Evolutionary conservation across 2,888 invertebrate genomes (phyloP), one percentile per base, ranked within the genome.

Genomic region (Sclerodermus sp.): DNA sequence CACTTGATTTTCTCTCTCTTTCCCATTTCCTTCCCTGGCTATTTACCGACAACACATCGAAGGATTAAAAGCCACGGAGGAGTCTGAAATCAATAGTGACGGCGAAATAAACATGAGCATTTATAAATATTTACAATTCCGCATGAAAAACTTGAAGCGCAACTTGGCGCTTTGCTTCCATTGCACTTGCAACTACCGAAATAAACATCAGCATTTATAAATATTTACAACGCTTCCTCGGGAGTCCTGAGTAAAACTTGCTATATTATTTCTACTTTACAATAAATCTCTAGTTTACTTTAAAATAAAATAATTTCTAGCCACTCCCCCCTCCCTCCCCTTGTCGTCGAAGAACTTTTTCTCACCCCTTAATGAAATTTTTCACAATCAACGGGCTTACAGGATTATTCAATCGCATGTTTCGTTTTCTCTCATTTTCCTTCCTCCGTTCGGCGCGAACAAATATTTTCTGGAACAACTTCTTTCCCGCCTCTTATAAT

Each of bases 21-120:
- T 12, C 16, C 37, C 34, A n/a, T 13, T 34, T 13, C 42, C 34
- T 13, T 41, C 42, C 29, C 17, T 40, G 30, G 37, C 42, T 45
- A 32, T 38, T 45, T 45, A 34, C 23, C 12, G 34, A 4, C 34
- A 34, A 34, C 34, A 12, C 4, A 4, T 13, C 10, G 34, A 12
- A 13, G 34, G 13, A n/a, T 12, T 12, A 34, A n/a, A 34, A 34
- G n/a, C 12, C 34, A 34, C 34, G 23, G 8, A 23, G 23, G 8
- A 8, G 23, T 23, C 23, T 8, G 23, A 23, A 8, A 23, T 23
- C 23, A 23, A 23, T 23, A 23, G 23, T 8, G 23, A 23, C 34
- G 34, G n/a, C 12, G 34, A 34, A 34, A 34, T 34, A 34, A 34
- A 34, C 34, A 34, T 34, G 34, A 34, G 34, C 34, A 34, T 34